Percentiles rank a stretch among this genome's conserved stretches.
These are phyloP conservation scores for Brachionus asplanchnoidis DNA, from an alignment of 1,140 invertebrate species.

Conservation along the genomic window DNA sequence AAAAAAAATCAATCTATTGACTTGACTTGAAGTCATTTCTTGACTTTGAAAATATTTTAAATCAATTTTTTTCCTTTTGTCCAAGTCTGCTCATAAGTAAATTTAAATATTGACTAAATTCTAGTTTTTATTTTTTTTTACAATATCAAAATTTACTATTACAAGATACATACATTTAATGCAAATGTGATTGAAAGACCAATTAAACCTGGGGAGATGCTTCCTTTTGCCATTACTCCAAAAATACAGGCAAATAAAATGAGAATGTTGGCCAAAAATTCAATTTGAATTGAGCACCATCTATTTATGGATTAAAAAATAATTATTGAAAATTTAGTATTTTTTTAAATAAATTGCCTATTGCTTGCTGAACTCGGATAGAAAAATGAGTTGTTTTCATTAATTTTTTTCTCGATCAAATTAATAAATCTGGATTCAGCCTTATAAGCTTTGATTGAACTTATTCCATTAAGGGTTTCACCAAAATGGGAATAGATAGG, in stretches of 20 bases:
- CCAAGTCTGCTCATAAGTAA: no score
- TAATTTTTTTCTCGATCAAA: neutral
- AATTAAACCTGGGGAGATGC: constrained; percentile 53
- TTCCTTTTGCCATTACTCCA: neutral
- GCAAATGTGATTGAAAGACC: constrained; percentile 62
- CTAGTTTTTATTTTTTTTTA: no score
- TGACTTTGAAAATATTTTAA: no score
- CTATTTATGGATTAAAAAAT: neutral
- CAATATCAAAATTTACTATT: neutral
- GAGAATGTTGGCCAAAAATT: neutral
- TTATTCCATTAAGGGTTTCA: constrained; percentile 66
- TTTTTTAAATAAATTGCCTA: neutral
- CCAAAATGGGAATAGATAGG: constrained; percentile 97
- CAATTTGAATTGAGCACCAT: constrained; percentile 9
- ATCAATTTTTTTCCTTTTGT: no score
- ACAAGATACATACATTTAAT: constrained; percentile 49
- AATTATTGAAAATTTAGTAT: neutral
- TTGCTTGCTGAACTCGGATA: neutral
- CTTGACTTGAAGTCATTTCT: no score
- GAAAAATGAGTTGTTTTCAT: constrained; percentile 3
- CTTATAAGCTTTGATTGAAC: constrained; percentile 62
- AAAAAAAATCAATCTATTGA: no score
- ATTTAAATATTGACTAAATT: no score
- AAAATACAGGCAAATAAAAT: constrained; percentile 1
- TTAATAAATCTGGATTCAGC: constrained; percentile 58